Evolutionary conservation across 2,888 invertebrate species (phyloP).

Genomic region (Acholoe squamosa): DNA sequence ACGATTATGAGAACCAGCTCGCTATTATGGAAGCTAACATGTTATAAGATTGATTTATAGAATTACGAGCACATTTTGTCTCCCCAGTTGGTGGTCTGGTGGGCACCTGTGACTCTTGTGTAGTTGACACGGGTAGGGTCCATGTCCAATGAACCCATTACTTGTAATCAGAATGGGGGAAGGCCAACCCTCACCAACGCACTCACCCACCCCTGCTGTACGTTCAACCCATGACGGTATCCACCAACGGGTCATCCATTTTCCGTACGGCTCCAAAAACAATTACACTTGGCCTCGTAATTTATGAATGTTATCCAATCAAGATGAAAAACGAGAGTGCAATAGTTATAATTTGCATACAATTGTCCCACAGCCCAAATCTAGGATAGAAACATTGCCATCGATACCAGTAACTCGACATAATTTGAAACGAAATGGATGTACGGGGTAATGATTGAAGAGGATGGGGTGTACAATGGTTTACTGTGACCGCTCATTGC

Average conservation of each 20-base stretch:
- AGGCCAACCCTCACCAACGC: neutral
- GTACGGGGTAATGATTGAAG: too few relatives aligned
- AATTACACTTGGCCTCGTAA: neutral
- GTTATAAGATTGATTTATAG: neutral
- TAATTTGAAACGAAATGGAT: too few relatives aligned
- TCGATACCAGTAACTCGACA: too few relatives aligned
- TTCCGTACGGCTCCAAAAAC: neutral
- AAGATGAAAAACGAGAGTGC: neutral
- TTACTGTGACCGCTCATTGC: neutral
- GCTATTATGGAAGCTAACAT: neutral
- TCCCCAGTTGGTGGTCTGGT: neutral
- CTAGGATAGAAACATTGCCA: too few relatives aligned
- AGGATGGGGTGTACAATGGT: too few relatives aligned
- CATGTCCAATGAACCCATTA: slow-evolving; percentile 12
- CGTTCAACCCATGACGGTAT: neutral
- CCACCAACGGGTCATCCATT: neutral
- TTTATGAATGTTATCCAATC: neutral
- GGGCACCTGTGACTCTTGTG: neutral
- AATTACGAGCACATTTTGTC: neutral
- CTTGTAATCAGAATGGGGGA: neutral
- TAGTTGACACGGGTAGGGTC: neutral
- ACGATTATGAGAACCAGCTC: too few relatives aligned
- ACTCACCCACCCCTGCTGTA: neutral
- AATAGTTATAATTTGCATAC: neutral
- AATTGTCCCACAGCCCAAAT: neutral